phyloP scores from a whole-genome alignment of 2,797 vertebrate genomes.

The Acipenser transmontanus region DNA sequence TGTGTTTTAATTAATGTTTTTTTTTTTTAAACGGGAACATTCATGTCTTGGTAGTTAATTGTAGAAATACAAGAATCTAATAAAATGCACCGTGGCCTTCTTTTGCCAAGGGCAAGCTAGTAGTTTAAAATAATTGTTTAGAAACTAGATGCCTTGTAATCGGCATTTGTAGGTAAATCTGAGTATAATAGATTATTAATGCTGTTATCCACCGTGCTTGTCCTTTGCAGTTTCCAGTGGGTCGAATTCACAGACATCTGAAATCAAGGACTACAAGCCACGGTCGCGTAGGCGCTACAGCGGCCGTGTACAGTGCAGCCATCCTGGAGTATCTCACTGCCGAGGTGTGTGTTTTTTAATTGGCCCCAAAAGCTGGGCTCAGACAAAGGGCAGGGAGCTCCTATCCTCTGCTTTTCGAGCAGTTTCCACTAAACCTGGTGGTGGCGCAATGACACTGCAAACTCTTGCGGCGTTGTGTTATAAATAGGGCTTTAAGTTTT shows the following conservation, averaged over 20 bases:
- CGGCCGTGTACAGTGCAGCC: constrained; percentile 69
- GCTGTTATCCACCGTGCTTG: neutral
- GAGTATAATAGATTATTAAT: neutral
- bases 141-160: neutral
- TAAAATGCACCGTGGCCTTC: neutral
- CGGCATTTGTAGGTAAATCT: too few species aligned
- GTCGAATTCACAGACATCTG: constrained; percentile 71
- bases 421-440: too few species aligned
- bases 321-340: constrained; percentile 85
- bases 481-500: neutral
- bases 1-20: too few species aligned
- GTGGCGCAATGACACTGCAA: neutral
- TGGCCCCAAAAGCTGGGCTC: too few species aligned
- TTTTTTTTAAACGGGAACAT: too few species aligned
- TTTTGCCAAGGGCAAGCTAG: neutral
- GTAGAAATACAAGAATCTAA: too few species aligned
- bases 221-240: constrained; percentile 59
- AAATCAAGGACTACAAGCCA: constrained; percentile 72
- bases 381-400: neutral
- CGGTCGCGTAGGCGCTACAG: constrained; percentile 68
- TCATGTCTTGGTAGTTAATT: neutral
- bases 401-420: neutral
- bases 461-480: too few species aligned
- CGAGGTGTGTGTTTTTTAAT: constrained; percentile 60
- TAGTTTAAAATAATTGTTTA: neutral